These are phyloP conservation scores for Hippocampus guttulatus DNA, from an alignment of 2,113 vertebrate genomes.

Conservation along the genomic window DNA sequence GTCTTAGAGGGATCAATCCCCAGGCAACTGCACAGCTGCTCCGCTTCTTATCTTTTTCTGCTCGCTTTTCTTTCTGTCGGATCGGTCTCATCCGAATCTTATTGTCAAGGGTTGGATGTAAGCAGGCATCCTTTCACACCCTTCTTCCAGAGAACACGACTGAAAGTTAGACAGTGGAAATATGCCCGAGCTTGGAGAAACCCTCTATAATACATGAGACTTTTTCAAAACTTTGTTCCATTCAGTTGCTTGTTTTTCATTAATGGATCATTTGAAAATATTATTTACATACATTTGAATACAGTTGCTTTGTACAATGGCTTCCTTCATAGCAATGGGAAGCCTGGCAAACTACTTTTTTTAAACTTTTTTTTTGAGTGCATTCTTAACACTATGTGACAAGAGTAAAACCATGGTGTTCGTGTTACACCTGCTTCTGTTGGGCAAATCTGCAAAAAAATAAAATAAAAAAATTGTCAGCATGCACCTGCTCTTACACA, in stretches of 20 bases:
- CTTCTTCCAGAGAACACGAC: slow-evolving; percentile 18
- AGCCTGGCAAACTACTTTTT: background rate
- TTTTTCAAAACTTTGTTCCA: slow-evolving; percentile 7
- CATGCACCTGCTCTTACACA: slow-evolving; percentile 54
- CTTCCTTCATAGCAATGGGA: background rate
- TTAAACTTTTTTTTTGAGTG: background rate
- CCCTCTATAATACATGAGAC: slow-evolving; percentile 7
- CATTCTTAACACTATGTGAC: background rate
- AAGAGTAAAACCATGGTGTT: slow-evolving; percentile 20
- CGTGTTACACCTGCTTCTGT: slow-evolving; percentile 44
- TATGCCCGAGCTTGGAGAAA: background rate
- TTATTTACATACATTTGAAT: background rate
- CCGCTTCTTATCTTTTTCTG: slow-evolving; percentile 31
- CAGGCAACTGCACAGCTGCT: slow-evolving; percentile 39
- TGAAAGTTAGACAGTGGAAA: slow-evolving; percentile 23
- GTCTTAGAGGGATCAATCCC: slow-evolving; percentile 60
- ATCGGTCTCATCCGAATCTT: slow-evolving; percentile 38
- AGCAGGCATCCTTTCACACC: slow-evolving; percentile 17
- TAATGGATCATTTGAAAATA: background rate
- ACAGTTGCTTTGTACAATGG: background rate
- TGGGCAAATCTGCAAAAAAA: slow-evolving; percentile 39
- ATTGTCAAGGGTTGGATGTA: slow-evolving; percentile 35
- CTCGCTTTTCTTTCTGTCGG: slow-evolving; percentile 23
- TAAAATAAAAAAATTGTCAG: slow-evolving; percentile 48
- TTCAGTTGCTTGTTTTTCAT: background rate